phyloP scores from a whole-genome alignment of 2,797 vertebrate genomes.

The Crenichthys baileyi region DNA sequence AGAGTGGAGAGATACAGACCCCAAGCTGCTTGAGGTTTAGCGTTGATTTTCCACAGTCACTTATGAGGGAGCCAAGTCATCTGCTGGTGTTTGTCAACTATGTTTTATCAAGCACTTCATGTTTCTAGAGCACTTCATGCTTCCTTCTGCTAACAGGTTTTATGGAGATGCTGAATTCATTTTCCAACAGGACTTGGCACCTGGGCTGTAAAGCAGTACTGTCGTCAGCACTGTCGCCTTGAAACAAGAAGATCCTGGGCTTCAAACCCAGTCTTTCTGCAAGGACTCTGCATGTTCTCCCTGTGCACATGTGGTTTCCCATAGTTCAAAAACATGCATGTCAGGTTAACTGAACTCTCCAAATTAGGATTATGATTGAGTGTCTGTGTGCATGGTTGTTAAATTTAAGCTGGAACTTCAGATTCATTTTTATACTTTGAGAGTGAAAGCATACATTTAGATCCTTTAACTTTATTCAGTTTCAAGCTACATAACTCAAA shows the following conservation, averaged over 20 bases:
- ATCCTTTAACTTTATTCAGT: conserved; percentile 1
- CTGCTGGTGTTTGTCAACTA: neutral
- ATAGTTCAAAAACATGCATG: neutral
- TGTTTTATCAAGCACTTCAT: neutral
- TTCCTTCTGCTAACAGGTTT: neutral
- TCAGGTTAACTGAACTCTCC: neutral
- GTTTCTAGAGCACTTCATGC: neutral
- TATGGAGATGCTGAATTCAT: neutral
- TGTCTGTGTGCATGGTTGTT: neutral
- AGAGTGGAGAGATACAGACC: neutral
- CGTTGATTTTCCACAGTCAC: no score
- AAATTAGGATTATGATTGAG: neutral
- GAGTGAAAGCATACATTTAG: neutral
- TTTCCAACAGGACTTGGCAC: neutral
- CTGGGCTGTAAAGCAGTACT: neutral
- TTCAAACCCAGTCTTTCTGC: neutral
- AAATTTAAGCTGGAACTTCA: neutral
- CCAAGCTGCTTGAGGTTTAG: no score
- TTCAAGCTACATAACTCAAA: conserved; percentile 6
- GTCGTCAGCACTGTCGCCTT: neutral
- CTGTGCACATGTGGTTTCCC: neutral
- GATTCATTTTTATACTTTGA: neutral
- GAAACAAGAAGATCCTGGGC: neutral
- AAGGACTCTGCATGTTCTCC: neutral
- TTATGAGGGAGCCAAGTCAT: no score